A percentile compares a stretch with the other conserved stretches of the same genome.
Evolutionary conservation across 2,113 vertebrate genomes (phyloP).

Genomic region (Erpornis zantholeuca): DNA sequence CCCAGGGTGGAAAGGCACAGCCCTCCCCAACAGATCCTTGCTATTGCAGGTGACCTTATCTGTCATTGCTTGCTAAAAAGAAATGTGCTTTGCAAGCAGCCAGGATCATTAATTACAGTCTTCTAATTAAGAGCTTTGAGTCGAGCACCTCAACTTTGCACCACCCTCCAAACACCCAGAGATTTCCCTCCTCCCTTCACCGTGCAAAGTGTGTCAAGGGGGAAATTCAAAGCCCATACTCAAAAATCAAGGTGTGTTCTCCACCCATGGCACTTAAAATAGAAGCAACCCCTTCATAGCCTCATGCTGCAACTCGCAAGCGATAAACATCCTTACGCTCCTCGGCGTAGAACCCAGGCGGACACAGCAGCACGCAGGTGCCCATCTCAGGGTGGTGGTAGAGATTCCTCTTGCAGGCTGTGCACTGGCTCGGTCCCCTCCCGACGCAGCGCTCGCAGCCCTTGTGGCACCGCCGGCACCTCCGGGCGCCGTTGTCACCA

Average conservation of each 20-base stretch:
- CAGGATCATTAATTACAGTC: background rate
- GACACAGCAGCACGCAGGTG: constrained; percentile 76
- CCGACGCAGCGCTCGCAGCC: constrained; percentile 84
- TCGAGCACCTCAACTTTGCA: background rate
- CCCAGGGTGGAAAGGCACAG: background rate
- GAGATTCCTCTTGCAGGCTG: constrained; percentile 78
- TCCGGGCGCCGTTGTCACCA: constrained; percentile 68
- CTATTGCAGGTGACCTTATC: background rate
- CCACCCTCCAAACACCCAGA: background rate
- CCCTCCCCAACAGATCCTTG: background rate
- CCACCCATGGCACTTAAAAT: background rate
- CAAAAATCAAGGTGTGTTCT: background rate
- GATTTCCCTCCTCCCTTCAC: background rate
- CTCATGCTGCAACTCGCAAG: background rate
- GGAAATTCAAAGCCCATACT: background rate
- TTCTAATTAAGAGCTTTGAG: constrained; percentile 12
- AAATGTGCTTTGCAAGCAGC: background rate
- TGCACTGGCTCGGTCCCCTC: constrained; percentile 69
- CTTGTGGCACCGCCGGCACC: constrained; percentile 81
- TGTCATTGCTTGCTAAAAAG: background rate
- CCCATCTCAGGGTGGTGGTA: constrained; percentile 75
- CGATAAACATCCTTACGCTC: constrained; percentile 76
- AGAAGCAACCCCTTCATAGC: background rate
- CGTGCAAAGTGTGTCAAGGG: background rate
- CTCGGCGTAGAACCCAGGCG: constrained; percentile 72